Conservation (phyloP, 2,113 vertebrate species). For the Petrocephalus microphthalmus region DNA sequence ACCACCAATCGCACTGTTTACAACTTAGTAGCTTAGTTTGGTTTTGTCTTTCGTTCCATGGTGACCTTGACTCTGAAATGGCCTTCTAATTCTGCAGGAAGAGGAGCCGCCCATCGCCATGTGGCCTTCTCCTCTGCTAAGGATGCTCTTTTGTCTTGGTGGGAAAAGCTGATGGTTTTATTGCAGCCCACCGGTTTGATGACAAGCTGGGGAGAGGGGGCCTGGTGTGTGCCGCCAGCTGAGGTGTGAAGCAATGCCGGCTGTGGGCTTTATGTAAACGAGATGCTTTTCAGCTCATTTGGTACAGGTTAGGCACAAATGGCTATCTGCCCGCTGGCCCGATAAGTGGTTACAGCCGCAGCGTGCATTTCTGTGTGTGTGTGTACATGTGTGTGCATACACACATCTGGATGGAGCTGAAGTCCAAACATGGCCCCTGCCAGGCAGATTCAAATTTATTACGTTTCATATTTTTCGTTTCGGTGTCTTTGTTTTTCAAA, state of each 20-base stretch:
- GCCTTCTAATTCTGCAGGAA: neutral
- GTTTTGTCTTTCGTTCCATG: neutral
- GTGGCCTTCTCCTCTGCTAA: neutral
- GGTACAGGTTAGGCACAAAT: constrained; percentile 22
- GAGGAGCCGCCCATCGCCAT: neutral
- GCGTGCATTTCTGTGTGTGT: neutral
- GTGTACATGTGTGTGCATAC: neutral
- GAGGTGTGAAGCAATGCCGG: constrained; percentile 12
- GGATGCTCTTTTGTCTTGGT: neutral
- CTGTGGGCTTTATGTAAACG: constrained; percentile 8
- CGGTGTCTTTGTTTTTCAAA: neutral
- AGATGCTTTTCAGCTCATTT: neutral
- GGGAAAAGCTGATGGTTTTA: neutral
- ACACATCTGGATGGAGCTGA: constrained; percentile 3
- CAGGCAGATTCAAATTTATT: neutral
- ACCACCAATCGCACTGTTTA: neutral
- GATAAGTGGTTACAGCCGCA: constrained; percentile 11
- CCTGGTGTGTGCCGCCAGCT: neutral
- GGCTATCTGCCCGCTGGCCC: neutral
- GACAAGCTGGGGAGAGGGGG: neutral
- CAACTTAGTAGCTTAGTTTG: neutral
- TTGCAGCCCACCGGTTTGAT: neutral
- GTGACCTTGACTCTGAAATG: neutral
- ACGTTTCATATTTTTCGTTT: neutral
- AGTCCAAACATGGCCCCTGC: neutral